Evolutionary conservation across 2,113 vertebrate species (phyloP), one percentile per base, ranked within the genome.

Genomic region (Nothobranchius furzeri): DNA sequence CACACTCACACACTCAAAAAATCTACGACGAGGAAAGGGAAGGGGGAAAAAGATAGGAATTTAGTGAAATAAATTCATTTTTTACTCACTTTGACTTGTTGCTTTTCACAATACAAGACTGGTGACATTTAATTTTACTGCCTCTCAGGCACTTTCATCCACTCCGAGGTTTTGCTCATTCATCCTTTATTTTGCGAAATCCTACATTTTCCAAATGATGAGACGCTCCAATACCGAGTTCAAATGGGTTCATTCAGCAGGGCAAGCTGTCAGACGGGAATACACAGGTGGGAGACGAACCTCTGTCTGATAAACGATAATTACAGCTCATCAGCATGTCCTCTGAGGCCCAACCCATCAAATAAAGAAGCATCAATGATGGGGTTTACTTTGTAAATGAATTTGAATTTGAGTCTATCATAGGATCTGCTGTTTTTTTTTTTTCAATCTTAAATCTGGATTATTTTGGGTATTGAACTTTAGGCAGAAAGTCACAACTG

Each of bases 61-160:
- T 54, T 60, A 25, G 62, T 37, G 24, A 65, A 79, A 78, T 43
- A 0, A 60, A 74, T 72, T 75, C 74, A 82, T 75, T 84, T 81
- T 84, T 83, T 87, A 66, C 73, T 87, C 74, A 74, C 72, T 78
- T 40, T 57, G 75, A 85, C 79, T 82, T 84, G 87, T 89, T 86
- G 87, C 84, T 86, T 77, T 85, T 60, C 81, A 85, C 87, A 36
- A 62, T 37, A 30, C 15, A 0, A 65, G 71, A 73, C 17, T 63
- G 54, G 78, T 74, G 80, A 73, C 80, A 82, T 88, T 87, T 81
- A 25, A 75, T 82, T 87, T 80, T 60, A 61, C 73, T 61, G 71
- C 71, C 58, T 78, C 61, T 64, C 36, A 45, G 68, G 67, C 76
- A 37, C 53, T 46, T 69, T 76, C 37, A 72, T 59, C 37, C 35